Base-by-base conservation (phyloP, 2,113 vertebrate genomes). In the Ptilorrhoa leucosticta region DNA sequence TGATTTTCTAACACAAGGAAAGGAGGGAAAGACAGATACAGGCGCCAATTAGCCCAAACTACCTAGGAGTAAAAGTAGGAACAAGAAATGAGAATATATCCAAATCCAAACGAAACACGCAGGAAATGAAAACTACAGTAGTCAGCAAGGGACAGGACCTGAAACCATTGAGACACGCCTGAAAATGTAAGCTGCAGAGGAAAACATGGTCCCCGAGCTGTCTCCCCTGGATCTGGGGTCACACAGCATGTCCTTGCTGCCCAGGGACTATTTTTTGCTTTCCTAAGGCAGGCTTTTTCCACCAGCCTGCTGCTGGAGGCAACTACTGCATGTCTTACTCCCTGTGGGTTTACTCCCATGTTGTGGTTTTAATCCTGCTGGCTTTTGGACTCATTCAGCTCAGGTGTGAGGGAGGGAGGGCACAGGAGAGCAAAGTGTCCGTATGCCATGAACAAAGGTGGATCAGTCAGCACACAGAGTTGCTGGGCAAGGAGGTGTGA, bases 41-140 rank as follows among this genome's bases (percentile, higher is more conserved):
- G 73, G 20, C 83, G 39, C 82, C 77, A 90, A 96, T 84, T 93
- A 96, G 65, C 27, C 35, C 63, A 73, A 91, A 90, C 66, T 83
- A 77, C 63, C 58, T 66, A 77, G 65, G 70, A 95, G 65, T 77
- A 93, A 75, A 91, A 91, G 64, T 18, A 70, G 22, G 23, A 61
- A 22, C 3, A 58, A 94, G 40, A 92, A 92, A 66, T 9, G 54
- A 68, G 31, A 84, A 65, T 70, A 83, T 83, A 92, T 83, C 75
- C 31, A 85, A 92, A 92, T 65, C 57, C 19, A 85, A 95, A 81
- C 9, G 23, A 81, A 91, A 81, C 11, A 37, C 20, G 14, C 15
- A 82, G 48, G 85, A 87, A 90, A 60, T 0, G 0, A 84, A 87
- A 87, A 20, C 23, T 57, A 47, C 21, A 27, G 14, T 5, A 79